Evolutionary conservation across 2,888 invertebrate species (phyloP).

Genomic region (Nycteola revayana): DNA sequence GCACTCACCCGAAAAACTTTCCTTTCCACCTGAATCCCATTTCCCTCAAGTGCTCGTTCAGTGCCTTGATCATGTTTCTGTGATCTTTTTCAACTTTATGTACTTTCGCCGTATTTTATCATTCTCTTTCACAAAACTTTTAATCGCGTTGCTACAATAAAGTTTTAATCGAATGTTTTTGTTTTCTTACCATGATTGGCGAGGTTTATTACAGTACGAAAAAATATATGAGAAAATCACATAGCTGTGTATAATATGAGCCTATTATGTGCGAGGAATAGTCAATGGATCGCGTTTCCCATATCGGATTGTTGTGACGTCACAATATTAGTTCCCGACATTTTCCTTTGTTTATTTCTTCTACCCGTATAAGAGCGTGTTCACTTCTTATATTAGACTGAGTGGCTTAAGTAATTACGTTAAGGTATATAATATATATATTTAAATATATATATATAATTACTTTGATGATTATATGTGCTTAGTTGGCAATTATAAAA

Average conservation of each 20-base stretch:
- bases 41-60: conserved; percentile 53
- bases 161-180: conserved; percentile 23
- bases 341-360: conserved; percentile 1
- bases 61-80: conserved; percentile 43
- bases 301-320: conserved; percentile 36
- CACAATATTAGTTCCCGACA: conserved; percentile 24
- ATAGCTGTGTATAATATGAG: not conserved
- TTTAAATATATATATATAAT: too few species aligned
- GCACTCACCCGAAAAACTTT: conserved; percentile 31
- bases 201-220: not conserved
- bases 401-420: not conserved
- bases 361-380: not conserved
- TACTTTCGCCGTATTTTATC: conserved; percentile 33
- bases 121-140: conserved; percentile 22
- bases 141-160: conserved; percentile 25
- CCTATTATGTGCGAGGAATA: conserved; percentile 19
- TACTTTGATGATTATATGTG: too few species aligned
- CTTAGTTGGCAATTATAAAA: too few species aligned
- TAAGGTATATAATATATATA: too few species aligned
- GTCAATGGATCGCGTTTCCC: conserved; percentile 28
- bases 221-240: conserved; percentile 3
- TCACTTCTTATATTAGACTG: not conserved
- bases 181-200: conserved; percentile 16
- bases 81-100: conserved; percentile 46
- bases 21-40: conserved; percentile 49